phyloP scores from a whole-genome alignment of 2,797 vertebrate genomes.

The Tarsius wallacei region DNA sequence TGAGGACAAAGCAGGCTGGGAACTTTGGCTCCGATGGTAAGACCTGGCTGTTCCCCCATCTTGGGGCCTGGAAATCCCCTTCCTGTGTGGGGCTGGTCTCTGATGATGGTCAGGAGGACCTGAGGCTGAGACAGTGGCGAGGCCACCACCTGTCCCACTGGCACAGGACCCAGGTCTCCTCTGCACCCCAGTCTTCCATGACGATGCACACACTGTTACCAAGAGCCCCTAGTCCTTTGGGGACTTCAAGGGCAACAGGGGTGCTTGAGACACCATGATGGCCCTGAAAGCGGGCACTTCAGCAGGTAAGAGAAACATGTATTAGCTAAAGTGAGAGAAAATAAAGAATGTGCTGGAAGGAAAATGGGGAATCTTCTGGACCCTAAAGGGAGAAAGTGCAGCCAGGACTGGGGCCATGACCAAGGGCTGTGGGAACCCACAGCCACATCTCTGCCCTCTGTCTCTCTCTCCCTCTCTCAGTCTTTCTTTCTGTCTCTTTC shows the following conservation, averaged over 20 bases:
- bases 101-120: not conserved
- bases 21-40: not conserved
- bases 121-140: not conserved
- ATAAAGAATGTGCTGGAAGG: not conserved
- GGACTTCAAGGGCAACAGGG: not conserved
- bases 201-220: not conserved
- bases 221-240: not conserved
- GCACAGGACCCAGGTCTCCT: not conserved
- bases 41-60: not conserved
- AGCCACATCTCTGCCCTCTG: not conserved
- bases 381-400: too few species aligned
- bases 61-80: too few species aligned
- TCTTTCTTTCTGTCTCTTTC: not conserved
- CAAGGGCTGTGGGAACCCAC: not conserved
- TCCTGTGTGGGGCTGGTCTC: fast-evolving
- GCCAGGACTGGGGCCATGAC: too few species aligned
- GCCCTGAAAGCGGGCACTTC: not conserved
- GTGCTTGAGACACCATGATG: not conserved
- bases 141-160: not conserved
- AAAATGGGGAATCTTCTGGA: not conserved
- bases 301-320: not conserved
- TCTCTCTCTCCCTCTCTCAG: not conserved
- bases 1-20: not conserved
- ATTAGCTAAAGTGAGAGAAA: not conserved
- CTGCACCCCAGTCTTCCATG: not conserved